phyloP scores from a whole-genome alignment of 2,888 invertebrate species.

The Pristionchus exspectatus region DNA sequence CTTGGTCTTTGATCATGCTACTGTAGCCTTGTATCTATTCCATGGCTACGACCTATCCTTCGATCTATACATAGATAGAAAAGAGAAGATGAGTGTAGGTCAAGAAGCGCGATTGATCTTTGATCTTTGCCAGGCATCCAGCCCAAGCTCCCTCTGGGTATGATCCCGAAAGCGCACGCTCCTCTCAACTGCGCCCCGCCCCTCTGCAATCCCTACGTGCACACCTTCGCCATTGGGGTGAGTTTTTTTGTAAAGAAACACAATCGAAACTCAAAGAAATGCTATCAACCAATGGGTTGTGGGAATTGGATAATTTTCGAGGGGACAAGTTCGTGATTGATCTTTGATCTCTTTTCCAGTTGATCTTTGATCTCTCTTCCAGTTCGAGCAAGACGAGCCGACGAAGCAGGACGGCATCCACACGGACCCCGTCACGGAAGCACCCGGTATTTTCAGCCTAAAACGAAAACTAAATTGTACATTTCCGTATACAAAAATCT shows the following conservation, averaged over 20 bases:
- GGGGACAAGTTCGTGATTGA: background rate
- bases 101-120: background rate
- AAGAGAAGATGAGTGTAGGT: background rate
- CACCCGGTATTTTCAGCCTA: background rate
- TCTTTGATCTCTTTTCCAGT: background rate
- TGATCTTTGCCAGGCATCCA: conserved; percentile 61
- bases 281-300: too few species aligned
- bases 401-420: background rate
- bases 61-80: too few species aligned
- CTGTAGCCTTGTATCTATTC: too few species aligned
- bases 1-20: background rate
- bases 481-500: too few species aligned
- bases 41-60: too few species aligned
- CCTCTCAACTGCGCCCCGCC: conserved; percentile 68
- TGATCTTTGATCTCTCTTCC: conserved; percentile 5
- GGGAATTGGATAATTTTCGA: too few species aligned
- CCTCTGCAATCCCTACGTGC: conserved; percentile 66
- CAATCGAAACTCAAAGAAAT: too few species aligned
- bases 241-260: background rate
- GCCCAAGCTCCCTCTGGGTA: conserved; percentile 65
- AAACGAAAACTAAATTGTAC: too few species aligned
- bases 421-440: background rate
- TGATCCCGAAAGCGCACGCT: conserved; percentile 62
- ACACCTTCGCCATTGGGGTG: conserved; percentile 65
- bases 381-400: conserved; percentile 53